Conservation (phyloP, 2,888 invertebrate genomes). For the Plebejus anna region DNA sequence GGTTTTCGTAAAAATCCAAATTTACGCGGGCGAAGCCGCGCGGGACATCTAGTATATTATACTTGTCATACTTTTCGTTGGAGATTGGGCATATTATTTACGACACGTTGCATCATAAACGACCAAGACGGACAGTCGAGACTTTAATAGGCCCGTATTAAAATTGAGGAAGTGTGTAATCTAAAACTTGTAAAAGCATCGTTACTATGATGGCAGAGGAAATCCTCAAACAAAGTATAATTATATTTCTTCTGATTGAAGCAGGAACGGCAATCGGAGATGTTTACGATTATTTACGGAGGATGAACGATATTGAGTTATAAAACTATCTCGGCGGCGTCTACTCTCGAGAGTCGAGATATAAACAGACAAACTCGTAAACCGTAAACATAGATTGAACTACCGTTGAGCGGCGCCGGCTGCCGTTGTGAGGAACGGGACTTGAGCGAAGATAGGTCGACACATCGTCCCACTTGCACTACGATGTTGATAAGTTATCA, state of each 20-base stretch:
- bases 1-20: no score
- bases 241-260: background rate
- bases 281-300: background rate
- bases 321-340: background rate
- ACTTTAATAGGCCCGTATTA: background rate
- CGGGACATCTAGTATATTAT: no score
- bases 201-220: background rate
- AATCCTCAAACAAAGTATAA: background rate
- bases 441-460: background rate
- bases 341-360: background rate
- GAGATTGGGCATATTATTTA: background rate
- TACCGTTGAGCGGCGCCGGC: background rate
- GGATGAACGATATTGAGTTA: background rate
- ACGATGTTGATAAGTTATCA: background rate
- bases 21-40: no score
- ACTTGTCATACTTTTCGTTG: background rate
- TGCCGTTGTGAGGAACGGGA: conserved; percentile 5
- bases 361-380: conserved; percentile 4
- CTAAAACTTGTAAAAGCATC: background rate
- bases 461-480: background rate
- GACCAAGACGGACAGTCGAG: background rate
- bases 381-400: background rate
- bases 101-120: background rate
- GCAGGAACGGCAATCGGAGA: background rate
- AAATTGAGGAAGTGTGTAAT: background rate